Percentiles rank a stretch among this genome's conserved stretches.
phyloP scores from a whole-genome alignment of 2,113 vertebrate species.

The Hypocryptadius cinnamomeus region DNA sequence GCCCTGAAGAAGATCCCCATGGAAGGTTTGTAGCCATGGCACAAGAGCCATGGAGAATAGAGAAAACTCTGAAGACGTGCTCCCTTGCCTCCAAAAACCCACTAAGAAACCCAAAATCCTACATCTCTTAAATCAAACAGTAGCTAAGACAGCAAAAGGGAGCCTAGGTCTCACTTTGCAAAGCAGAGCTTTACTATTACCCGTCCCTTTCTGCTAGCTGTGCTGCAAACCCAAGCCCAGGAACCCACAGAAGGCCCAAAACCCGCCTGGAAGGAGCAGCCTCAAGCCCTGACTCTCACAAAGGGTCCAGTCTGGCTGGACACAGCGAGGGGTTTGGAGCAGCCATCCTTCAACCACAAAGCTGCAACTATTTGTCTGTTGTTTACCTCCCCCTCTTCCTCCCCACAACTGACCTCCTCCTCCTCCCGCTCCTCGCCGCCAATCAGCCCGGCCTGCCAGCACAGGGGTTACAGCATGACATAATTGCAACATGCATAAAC shows the following conservation, averaged over 20 bases:
- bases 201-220: background rate
- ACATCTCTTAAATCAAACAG: background rate
- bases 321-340: background rate
- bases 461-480: slow-evolving; percentile 66
- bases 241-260: background rate
- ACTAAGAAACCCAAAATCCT: background rate
- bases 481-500: slow-evolving; percentile 74
- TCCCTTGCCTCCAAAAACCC: background rate
- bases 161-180: background rate
- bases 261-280: background rate
- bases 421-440: background rate
- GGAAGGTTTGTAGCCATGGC: background rate
- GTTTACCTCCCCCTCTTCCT: background rate
- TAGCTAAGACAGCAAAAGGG: background rate
- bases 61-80: rapidly evolving
- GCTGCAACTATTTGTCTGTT: background rate
- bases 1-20: background rate
- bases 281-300: background rate
- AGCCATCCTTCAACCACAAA: background rate
- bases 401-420: slow-evolving; percentile 15
- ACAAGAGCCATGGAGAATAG: background rate
- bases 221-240: background rate
- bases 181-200: background rate
- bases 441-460: slow-evolving; percentile 52
- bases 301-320: background rate